Evolutionary conservation across 2,113 vertebrate species (phyloP), one percentile per base, ranked within the genome.

Genomic region (Leiothrix lutea): DNA sequence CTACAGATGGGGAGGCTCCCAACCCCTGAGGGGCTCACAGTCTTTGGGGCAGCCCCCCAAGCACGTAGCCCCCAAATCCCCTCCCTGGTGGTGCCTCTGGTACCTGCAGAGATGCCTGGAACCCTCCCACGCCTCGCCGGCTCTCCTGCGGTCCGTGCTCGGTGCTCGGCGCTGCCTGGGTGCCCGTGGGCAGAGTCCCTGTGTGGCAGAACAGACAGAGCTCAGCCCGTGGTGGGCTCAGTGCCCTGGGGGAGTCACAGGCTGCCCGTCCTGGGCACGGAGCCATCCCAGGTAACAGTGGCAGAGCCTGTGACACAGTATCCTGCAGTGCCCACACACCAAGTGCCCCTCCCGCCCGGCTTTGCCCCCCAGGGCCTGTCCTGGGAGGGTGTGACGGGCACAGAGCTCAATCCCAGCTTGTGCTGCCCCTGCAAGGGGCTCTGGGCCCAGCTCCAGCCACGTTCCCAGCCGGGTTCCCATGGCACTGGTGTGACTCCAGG

Each of bases 71-170:
- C 26, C 24, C 36, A 38, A 38, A 38, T 18, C 33, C 31, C 35
- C 26, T 17, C 54, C 35, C 26, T 17, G 23, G 26, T 2, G 2
- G 12, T 48, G 10, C 24, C 24, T 3, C 29, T 0, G 1, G 22
- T 97, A 97, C 97, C 96, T 97, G 93, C 56, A 72, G 90, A 22
- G 4, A 35, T 4, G 80, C 28, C 5, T 20, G 86, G 3, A 5
- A 69, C 22, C 85, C 42, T 51, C 45, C 87, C 1, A 5, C 0
- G 17, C 69, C 3, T 16, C 0, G 72, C 50, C 26, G 75, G 16
- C 50, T 69, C 18, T 87, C 58, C 78, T 1, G 40, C 0, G 4
- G 19, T 51, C 70, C 0, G 0, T n/a, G 74, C 47, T 80, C 3
- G 14, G 12, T 26, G 47, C 64, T 73, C 1, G 10, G 47, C 2